Evolutionary conservation across 2,888 invertebrate species (phyloP), one percentile per base, ranked within the genome.

Genomic region (Penaeus monodon): DNA sequence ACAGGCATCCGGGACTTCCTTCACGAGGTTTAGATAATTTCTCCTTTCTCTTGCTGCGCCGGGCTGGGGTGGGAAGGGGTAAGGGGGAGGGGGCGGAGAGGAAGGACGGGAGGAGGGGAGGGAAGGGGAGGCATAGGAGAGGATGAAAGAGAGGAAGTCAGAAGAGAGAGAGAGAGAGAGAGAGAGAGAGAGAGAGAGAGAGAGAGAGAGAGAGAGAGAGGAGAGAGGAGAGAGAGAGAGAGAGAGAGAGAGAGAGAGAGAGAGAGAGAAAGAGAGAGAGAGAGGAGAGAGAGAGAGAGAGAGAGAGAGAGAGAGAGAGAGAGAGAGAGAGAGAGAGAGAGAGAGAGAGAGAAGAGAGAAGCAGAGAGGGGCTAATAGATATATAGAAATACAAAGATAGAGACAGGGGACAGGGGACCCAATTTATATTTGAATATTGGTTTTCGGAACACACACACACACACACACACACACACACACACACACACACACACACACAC

Each of bases 171-270:
- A 70, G 70, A 70, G 70, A n/a, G 70, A 70, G 66, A 66, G 66
- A 66, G 66, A 66, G 66, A 66, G 70, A 70, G 70, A 70, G 70
- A 24, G n/a, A 66, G 66, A 66, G 24, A 66, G 66, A 66, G 66
- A 27, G 66, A 66, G 66, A 66, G 66, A 66, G 14, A n/a, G n/a
- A 66, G 66, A 66, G n/a, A 24, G 66, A n/a, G n/a, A n/a, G 66
- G n/a, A 24, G 66, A 66, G 66, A n/a, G 66, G n/a, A 29, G 70
- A 70, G 29, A 29, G 70, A 70, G 29, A 12, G 70, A 70, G n/a
- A n/a, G n/a, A n/a, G 24, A 70, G 27, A 24, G 27, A 17, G 33
- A 17, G 24, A 70, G 70, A 70, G 70, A n/a, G 70, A 70, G 66
- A 66, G 66, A 66, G 66, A 66, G 66, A 66, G 70, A 70, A 27